These are phyloP conservation scores for Condylura cristata DNA, from an alignment of 2,113 vertebrate species.

Conservation along the genomic window DNA sequence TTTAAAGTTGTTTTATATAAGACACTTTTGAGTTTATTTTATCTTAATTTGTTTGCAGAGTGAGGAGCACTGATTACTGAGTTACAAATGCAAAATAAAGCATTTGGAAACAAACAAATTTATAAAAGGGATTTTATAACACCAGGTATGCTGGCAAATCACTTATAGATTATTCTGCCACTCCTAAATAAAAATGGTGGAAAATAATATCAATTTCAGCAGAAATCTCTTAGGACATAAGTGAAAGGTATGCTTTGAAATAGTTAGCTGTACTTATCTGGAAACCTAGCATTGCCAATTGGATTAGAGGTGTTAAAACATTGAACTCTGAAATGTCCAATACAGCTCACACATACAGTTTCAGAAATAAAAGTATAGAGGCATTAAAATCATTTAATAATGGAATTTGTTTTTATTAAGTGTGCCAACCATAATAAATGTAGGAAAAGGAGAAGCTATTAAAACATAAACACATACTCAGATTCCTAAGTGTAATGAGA, in stretches of 20 bases:
- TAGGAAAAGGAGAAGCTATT: conserved; percentile 12
- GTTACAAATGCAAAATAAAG: conserved; percentile 62
- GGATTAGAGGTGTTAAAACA: conserved; percentile 6
- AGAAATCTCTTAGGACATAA: conserved; percentile 75
- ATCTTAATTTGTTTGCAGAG: conserved; percentile 73
- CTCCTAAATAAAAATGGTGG: conserved; percentile 43
- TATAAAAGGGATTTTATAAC: conserved; percentile 30
- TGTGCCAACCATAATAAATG: neutral
- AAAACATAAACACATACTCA: neutral
- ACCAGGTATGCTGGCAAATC: neutral
- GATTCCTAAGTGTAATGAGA: neutral
- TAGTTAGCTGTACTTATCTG: conserved; percentile 75
- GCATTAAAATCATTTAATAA: conserved; percentile 28
- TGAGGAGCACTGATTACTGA: conserved; percentile 32
- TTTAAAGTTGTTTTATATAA: conserved; percentile 64
- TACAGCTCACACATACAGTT: conserved; percentile 56
- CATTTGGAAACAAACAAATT: neutral
- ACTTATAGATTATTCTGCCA: neutral
- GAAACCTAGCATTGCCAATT: conserved; percentile 63
- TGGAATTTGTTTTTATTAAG: conserved; percentile 46
- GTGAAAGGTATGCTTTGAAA: conserved; percentile 68
- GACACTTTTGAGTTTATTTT: conserved; percentile 69
- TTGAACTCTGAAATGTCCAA: conserved; percentile 39
- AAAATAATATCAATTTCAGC: conserved; percentile 77
- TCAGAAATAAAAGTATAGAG: neutral